Percentiles rank a stretch among this genome's conserved stretches.
Evolutionary conservation across 2,113 vertebrate species (phyloP).

Genomic region (Cyanocitta stelleri): DNA sequence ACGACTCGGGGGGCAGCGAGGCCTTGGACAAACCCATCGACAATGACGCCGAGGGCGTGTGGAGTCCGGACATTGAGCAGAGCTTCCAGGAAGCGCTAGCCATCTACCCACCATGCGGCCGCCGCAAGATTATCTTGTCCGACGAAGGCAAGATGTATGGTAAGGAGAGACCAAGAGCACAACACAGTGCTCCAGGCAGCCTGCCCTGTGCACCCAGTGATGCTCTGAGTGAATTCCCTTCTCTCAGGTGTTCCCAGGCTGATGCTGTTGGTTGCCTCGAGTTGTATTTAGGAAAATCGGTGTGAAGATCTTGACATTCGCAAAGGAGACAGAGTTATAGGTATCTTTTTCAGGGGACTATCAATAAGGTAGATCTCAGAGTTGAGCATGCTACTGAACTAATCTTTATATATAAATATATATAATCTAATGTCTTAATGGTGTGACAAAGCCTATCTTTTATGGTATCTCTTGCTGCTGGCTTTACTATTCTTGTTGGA

Average conservation of each 20-base stretch:
- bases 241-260: background rate
- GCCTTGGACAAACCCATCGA: conserved; percentile 79
- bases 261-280: background rate
- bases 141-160: conserved; percentile 98
- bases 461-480: background rate
- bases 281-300: background rate
- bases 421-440: background rate
- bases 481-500: background rate
- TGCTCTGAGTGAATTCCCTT: background rate
- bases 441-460: background rate
- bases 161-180: conserved; percentile 66
- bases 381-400: background rate
- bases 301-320: background rate
- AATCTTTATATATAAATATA: background rate
- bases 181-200: fast-evolving
- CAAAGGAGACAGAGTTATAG: background rate
- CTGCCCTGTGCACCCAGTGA: background rate
- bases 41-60: conserved; percentile 94
- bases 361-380: background rate
- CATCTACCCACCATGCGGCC: conserved; percentile 94
- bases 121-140: conserved; percentile 94
- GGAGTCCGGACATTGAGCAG: conserved; percentile 97
- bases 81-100: conserved; percentile 97
- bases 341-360: background rate
- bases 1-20: conserved; percentile 73